These are phyloP conservation scores for Linepithema humile DNA, from an alignment of 1,140 invertebrate genomes.

Conservation along the genomic window DNA sequence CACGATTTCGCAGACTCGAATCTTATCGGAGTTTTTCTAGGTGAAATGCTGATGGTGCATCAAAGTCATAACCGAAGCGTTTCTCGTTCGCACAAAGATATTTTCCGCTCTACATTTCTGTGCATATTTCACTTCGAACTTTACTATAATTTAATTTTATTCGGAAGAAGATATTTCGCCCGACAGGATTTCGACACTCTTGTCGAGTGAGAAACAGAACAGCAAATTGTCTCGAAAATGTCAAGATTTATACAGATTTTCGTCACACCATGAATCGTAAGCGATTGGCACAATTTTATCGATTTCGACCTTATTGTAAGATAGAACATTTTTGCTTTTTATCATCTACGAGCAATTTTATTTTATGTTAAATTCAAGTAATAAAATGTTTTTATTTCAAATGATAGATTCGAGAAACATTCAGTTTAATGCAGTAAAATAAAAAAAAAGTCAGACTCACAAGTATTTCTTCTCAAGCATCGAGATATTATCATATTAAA, in stretches of 20 bases:
- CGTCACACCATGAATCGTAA: conserved; percentile 3
- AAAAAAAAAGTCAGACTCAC: neutral
- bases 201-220: neutral
- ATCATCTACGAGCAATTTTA: neutral
- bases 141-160: conserved; percentile 12
- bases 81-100: neutral
- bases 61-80: neutral
- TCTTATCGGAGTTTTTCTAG: conserved; percentile 18
- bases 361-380: neutral
- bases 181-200: neutral
- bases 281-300: neutral
- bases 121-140: neutral
- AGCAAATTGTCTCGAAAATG: conserved; percentile 5
- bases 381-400: neutral
- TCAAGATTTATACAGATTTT: neutral
- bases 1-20: conserved; percentile 1
- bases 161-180: neutral
- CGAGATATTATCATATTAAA: neutral
- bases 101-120: neutral
- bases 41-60: neutral
- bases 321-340: neutral
- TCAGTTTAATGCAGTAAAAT: neutral
- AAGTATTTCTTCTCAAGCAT: neutral
- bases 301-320: conserved; percentile 3
- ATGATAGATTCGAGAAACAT: neutral